phyloP scores from a whole-genome alignment of 1,140 invertebrate species.

The Ganaspis sp. region DNA sequence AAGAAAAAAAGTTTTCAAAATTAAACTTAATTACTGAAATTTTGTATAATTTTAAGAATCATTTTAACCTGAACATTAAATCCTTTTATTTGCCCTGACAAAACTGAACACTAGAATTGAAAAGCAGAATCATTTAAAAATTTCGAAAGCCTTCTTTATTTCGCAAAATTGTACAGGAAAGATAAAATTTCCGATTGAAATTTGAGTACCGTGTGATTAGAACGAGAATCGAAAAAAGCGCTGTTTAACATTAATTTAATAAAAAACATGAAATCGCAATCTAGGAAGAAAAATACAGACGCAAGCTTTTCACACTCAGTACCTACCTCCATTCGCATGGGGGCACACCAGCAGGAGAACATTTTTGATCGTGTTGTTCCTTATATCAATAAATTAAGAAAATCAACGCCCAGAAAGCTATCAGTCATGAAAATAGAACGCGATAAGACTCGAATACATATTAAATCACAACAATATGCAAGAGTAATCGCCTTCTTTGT shows the following conservation, averaged over 20 bases:
- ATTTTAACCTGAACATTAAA: too few relatives aligned
- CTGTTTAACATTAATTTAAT: neutral
- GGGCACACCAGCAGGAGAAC: slow-evolving; percentile 72
- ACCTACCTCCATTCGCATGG: slow-evolving; percentile 73
- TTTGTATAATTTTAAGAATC: too few relatives aligned
- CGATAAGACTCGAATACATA: slow-evolving; percentile 44
- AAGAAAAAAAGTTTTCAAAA: too few relatives aligned
- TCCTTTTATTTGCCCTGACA: neutral
- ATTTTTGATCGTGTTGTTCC: slow-evolving; percentile 54
- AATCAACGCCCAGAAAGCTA: slow-evolving; percentile 9
- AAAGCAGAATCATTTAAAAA: neutral
- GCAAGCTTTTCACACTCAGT: slow-evolving; percentile 28
- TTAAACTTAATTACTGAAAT: too few relatives aligned
- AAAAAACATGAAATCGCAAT: neutral
- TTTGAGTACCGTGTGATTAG: neutral
- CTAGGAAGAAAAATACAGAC: neutral
- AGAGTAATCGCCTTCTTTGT: slow-evolving; percentile 34
- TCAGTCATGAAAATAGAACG: slow-evolving; percentile 32
- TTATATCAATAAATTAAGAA: slow-evolving; percentile 22
- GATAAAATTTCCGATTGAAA: neutral
- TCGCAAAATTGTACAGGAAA: neutral
- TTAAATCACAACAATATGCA: slow-evolving; percentile 50
- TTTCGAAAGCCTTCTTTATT: neutral
- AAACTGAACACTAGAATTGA: slow-evolving; percentile 18
- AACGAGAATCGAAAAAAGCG: neutral